Evolutionary conservation across 2,113 vertebrate species (phyloP).

Genomic region (Nipponia nippon): DNA sequence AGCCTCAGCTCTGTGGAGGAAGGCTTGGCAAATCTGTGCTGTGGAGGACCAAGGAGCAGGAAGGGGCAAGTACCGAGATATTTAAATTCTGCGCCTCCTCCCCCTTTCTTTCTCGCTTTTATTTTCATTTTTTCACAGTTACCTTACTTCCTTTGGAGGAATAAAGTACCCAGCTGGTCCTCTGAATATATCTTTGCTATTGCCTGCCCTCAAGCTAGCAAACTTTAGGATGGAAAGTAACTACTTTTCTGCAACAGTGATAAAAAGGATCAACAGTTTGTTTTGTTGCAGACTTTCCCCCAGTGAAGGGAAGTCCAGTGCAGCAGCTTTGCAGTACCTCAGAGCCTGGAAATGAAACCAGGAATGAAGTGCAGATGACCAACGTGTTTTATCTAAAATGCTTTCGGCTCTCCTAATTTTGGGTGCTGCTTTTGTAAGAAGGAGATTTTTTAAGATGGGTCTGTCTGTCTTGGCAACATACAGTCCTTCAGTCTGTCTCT

Average conservation of each 20-base stretch:
- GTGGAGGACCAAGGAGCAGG: neutral
- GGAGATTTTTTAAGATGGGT: neutral
- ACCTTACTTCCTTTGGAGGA: neutral
- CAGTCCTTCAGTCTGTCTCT: neutral
- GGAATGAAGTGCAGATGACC: neutral
- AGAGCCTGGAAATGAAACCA: conserved; percentile 30
- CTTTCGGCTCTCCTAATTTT: neutral
- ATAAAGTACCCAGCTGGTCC: neutral
- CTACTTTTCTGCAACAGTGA: neutral
- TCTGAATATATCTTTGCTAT: neutral
- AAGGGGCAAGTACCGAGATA: neutral
- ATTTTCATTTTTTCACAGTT: conserved; percentile 8
- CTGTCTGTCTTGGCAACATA: neutral
- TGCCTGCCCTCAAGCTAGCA: neutral
- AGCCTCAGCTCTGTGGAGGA: neutral
- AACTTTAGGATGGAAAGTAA: neutral
- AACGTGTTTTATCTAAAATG: neutral
- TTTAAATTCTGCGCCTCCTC: neutral
- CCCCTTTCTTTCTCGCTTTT: neutral
- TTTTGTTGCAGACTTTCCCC: neutral
- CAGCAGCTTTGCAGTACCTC: neutral
- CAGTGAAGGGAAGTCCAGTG: neutral
- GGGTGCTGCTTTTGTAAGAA: neutral
- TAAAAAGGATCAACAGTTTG: neutral
- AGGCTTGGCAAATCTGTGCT: neutral